Evolutionary conservation across 2,888 invertebrate genomes (phyloP).

Genomic region (Liodrosophila aerea): DNA sequence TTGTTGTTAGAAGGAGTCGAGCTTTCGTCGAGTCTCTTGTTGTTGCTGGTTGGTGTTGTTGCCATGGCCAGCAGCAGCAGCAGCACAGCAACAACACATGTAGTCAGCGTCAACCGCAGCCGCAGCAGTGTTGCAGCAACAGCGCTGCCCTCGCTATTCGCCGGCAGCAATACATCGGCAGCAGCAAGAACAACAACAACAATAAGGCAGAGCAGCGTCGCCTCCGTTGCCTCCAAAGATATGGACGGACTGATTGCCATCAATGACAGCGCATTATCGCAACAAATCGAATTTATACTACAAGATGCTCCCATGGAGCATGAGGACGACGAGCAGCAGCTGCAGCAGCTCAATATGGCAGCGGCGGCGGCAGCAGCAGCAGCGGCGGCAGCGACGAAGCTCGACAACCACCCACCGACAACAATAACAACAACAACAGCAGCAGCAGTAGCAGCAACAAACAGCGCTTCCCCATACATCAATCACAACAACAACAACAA

Average conservation of each 20-base stretch:
- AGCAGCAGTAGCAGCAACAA: constrained; percentile 56
- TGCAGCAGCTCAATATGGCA: constrained; percentile 43
- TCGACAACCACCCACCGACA: constrained; percentile 76
- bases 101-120: constrained; percentile 37
- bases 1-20: too few relatives aligned
- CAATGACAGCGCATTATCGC: constrained; percentile 81
- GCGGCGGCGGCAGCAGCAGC: constrained; percentile 35
- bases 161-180: constrained; percentile 43
- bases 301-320: constrained; percentile 82
- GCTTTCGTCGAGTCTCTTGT: too few relatives aligned
- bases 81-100: constrained; percentile 31
- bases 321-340: constrained; percentile 72
- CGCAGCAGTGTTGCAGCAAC: constrained; percentile 21
- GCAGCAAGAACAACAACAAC: constrained; percentile 37
- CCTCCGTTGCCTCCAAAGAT: constrained; percentile 69
- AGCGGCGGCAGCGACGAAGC: constrained; percentile 43
- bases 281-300: constrained; percentile 83
- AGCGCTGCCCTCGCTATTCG: constrained; percentile 61
- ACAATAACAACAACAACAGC: constrained; percentile 15
- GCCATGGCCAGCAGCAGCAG: constrained; percentile 52
- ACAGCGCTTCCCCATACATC: constrained; percentile 76
- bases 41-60: constrained; percentile 34
- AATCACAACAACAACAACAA: constrained; percentile 59
- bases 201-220: constrained; percentile 5
- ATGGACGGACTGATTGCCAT: constrained; percentile 81